Evolutionary conservation across 2,113 vertebrate species (phyloP).

Genomic region (Callospermophilus lateralis): DNA sequence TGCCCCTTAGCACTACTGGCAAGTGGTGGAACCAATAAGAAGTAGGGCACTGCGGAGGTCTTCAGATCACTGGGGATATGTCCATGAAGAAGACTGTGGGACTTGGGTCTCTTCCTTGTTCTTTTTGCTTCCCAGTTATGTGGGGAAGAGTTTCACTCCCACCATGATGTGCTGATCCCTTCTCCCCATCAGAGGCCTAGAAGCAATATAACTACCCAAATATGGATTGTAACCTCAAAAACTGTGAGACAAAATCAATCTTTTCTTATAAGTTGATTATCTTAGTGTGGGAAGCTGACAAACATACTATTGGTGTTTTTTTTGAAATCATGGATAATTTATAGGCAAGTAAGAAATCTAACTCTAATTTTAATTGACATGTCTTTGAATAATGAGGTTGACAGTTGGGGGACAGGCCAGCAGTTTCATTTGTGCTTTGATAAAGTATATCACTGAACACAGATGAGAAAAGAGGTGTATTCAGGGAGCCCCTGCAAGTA

Average conservation of each 20-base stretch:
- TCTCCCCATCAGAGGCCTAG: background rate
- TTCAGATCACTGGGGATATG: background rate
- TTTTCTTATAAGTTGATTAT: background rate
- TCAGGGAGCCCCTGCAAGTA: background rate
- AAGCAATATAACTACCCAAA: background rate
- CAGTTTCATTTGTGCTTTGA: background rate
- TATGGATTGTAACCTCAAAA: background rate
- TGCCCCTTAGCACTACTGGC: too few relatives aligned
- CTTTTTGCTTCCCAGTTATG: background rate
- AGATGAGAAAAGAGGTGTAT: background rate
- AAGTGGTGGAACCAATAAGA: background rate
- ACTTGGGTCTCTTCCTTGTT: background rate
- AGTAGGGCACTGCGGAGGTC: fast-evolving
- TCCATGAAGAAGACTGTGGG: too few relatives aligned
- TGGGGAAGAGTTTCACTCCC: background rate
- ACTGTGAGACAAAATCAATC: background rate
- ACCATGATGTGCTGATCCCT: too few relatives aligned
- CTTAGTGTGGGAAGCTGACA: background rate
- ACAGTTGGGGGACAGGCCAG: background rate
- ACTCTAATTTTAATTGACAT: background rate
- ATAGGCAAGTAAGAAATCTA: background rate
- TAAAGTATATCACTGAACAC: background rate
- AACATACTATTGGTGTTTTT: background rate
- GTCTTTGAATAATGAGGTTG: background rate
- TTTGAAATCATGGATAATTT: background rate